phyloP scores from a whole-genome alignment of 2,888 invertebrate species.

The Brenthis hecate region DNA sequence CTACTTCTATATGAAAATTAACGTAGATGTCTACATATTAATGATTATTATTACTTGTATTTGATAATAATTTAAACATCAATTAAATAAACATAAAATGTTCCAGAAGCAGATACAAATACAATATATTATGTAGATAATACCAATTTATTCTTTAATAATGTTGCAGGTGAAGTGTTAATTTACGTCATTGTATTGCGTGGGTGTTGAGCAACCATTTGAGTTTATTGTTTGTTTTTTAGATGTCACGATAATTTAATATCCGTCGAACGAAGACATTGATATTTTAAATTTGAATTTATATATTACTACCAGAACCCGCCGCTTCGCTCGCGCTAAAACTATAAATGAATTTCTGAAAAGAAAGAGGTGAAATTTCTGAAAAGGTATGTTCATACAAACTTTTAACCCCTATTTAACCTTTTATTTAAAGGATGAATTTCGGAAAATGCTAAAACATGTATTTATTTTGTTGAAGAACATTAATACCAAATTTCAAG shows the following conservation, averaged over 20 bases:
- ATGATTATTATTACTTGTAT: too few relatives aligned
- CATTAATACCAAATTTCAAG: too few relatives aligned
- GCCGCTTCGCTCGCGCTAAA: too few relatives aligned
- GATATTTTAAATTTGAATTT: not conserved
- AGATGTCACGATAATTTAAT: conserved; percentile 7
- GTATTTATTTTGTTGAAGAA: too few relatives aligned
- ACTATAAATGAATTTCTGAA: too few relatives aligned
- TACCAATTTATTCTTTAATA: too few relatives aligned
- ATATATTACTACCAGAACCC: not conserved
- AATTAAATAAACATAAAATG: conserved; percentile 1
- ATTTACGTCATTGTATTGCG: conserved; percentile 15
- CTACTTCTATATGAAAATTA: too few relatives aligned
- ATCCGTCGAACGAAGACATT: not conserved
- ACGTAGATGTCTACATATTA: not conserved
- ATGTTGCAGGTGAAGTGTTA: conserved; percentile 7
- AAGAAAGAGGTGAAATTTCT: too few relatives aligned
- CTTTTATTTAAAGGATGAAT: too few relatives aligned
- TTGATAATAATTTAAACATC: not conserved
- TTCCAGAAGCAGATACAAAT: not conserved
- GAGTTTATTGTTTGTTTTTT: conserved; percentile 13
- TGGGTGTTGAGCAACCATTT: conserved; percentile 5
- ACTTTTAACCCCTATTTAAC: too few relatives aligned
- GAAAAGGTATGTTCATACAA: too few relatives aligned
- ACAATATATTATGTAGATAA: not conserved
- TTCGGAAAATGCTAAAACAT: too few relatives aligned